Conservation (phyloP, 2,888 invertebrate genomes). For the Drosophila koepferae region DNA sequence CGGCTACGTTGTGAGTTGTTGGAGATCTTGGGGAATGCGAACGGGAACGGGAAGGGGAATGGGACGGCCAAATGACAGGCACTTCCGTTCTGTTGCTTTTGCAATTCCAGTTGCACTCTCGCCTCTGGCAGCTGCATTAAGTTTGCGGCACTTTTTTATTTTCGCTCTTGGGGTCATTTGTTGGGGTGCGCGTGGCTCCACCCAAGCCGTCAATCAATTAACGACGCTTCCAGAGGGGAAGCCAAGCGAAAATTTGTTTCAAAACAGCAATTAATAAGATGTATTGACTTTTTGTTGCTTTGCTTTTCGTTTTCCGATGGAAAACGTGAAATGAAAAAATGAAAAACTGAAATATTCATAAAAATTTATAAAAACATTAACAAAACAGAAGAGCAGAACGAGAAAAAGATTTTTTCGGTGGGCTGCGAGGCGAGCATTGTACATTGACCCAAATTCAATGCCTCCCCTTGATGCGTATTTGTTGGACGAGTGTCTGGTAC, state of each 20-base stretch:
- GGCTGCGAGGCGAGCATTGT: slow-evolving; percentile 19
- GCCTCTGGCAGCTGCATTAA: slow-evolving; percentile 40
- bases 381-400: slow-evolving; percentile 5
- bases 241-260: slow-evolving; percentile 40
- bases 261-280: slow-evolving; percentile 50
- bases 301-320: background rate
- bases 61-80: slow-evolving; percentile 42
- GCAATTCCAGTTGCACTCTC: slow-evolving; percentile 30
- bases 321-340: slow-evolving; percentile 33
- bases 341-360: slow-evolving; percentile 29
- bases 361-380: slow-evolving; percentile 56
- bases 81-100: slow-evolving; percentile 55
- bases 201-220: slow-evolving; percentile 68
- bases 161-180: slow-evolving; percentile 44
- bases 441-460: slow-evolving; percentile 55
- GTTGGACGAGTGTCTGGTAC: slow-evolving; percentile 38
- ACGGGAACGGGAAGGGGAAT: slow-evolving; percentile 12
- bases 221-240: slow-evolving; percentile 29
- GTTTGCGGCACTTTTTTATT: slow-evolving; percentile 37
- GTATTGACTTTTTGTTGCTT: slow-evolving; percentile 31
- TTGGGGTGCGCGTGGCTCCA: slow-evolving; percentile 22
- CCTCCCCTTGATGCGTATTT: slow-evolving; percentile 16
- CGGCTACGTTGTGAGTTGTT: background rate
- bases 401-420: slow-evolving; percentile 16
- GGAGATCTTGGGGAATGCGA: slow-evolving; percentile 25